Conservation (phyloP, 2,888 invertebrate species). For the Epicampocera succincta region DNA sequence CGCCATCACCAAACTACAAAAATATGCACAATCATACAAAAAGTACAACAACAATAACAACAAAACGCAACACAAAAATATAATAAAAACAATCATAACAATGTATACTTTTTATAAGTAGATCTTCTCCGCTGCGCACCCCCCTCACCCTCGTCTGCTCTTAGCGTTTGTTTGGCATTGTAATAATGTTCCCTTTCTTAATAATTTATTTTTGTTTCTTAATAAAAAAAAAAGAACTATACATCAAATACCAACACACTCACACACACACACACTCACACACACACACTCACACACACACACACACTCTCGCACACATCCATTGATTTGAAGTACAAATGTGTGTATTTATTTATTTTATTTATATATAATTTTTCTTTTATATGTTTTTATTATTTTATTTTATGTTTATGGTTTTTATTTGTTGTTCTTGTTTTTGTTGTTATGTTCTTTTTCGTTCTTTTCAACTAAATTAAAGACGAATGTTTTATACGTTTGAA, state of each 20-base stretch:
- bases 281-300: background rate
- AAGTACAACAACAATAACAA: conserved; percentile 44
- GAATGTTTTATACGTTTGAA: conserved; percentile 71
- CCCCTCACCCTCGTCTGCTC: background rate
- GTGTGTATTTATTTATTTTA: conserved; percentile 53
- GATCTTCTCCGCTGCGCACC: conserved; percentile 23
- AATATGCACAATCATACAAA: conserved; percentile 9
- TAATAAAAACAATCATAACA: conserved; percentile 68
- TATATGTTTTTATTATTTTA: conserved; percentile 52
- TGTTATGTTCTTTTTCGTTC: background rate
- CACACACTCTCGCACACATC: conserved; percentile 9
- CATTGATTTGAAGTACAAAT: conserved; percentile 53
- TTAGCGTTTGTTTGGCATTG: background rate
- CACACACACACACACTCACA: conserved; percentile 43
- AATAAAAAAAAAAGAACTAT: conserved; percentile 9
- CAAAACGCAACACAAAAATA: conserved; percentile 34
- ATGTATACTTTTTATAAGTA: conserved; percentile 63
- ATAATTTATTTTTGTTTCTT: conserved; percentile 70
- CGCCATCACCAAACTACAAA: conserved; percentile 18
- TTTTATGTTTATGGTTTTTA: conserved; percentile 58
- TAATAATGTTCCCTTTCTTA: conserved; percentile 71
- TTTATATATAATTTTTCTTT: conserved; percentile 54
- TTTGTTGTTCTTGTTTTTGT: conserved; percentile 27
- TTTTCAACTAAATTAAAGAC: conserved; percentile 77
- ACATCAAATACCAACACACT: conserved; percentile 18